Percentiles rank a stretch among this genome's conserved stretches.
phyloP scores from a whole-genome alignment of 2,888 invertebrate genomes.

The Philaethria dido region DNA sequence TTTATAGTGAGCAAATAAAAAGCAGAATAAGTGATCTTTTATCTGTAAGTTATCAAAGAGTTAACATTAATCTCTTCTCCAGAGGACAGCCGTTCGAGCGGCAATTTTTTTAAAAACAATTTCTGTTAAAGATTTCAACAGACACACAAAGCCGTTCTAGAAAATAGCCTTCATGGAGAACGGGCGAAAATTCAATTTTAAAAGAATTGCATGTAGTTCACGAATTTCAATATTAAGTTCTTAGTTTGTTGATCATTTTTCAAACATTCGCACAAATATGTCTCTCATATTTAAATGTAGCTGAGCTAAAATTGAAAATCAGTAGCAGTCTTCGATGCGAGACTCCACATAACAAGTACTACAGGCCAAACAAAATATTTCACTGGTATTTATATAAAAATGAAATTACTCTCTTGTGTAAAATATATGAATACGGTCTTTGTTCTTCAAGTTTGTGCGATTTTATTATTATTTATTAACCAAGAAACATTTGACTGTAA shows the following conservation, averaged over 20 bases:
- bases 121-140: slow-evolving; percentile 70
- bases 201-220: slow-evolving; percentile 41
- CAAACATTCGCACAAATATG: slow-evolving; percentile 18
- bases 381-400: slow-evolving; percentile 18
- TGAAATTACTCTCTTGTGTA: not conserved
- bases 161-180: slow-evolving; percentile 53
- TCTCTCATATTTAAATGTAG: slow-evolving; percentile 4
- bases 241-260: slow-evolving; percentile 23
- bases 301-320: slow-evolving; percentile 22
- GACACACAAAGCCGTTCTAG: slow-evolving; percentile 45
- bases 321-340: not conserved
- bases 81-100: slow-evolving; percentile 60
- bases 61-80: slow-evolving; percentile 44
- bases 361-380: slow-evolving; percentile 19
- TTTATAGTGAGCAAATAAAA: not conserved
- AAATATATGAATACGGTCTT: slow-evolving; percentile 14
- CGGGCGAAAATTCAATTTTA: slow-evolving; percentile 50
- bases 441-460: slow-evolving; percentile 1
- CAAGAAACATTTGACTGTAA: not conserved
- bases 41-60: slow-evolving; percentile 15
- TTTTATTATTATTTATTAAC: slow-evolving; percentile 3
- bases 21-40: not conserved
- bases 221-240: slow-evolving; percentile 29
- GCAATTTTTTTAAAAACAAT: slow-evolving; percentile 78
- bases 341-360: slow-evolving; percentile 11